Conservation (phyloP, 2,113 vertebrate species). For the Dryoscopus gambensis region DNA sequence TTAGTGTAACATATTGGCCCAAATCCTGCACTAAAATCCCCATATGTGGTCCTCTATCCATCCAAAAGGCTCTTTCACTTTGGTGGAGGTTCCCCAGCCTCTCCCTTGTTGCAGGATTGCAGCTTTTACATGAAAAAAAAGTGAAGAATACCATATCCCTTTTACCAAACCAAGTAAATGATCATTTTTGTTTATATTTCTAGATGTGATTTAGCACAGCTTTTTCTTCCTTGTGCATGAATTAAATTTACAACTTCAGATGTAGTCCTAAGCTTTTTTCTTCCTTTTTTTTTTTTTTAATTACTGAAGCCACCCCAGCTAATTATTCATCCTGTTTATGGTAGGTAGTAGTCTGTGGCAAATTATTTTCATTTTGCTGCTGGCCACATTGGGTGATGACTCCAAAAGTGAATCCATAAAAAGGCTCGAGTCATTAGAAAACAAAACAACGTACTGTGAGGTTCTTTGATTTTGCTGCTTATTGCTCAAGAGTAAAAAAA, state of each 20-base stretch:
- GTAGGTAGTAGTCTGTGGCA: slow-evolving; percentile 36
- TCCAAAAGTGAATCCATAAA: slow-evolving; percentile 27
- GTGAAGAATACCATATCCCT: background rate
- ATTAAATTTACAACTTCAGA: slow-evolving; percentile 3
- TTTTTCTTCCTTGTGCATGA: background rate
- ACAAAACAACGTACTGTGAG: slow-evolving; percentile 9
- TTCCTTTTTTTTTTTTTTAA: background rate
- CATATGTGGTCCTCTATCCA: slow-evolving; percentile 19
- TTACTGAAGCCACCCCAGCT: slow-evolving; percentile 33
- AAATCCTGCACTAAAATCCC: background rate
- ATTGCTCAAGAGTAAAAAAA: slow-evolving; percentile 43
- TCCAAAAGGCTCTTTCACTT: background rate
- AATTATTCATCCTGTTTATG: slow-evolving; percentile 60
- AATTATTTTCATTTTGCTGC: slow-evolving; percentile 61
- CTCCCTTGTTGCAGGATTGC: background rate
- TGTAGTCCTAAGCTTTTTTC: background rate
- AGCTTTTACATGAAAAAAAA: background rate
- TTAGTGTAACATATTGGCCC: slow-evolving; percentile 3
- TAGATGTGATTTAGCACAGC: background rate
- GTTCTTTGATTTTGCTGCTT: slow-evolving; percentile 57
- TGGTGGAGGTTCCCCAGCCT: background rate
- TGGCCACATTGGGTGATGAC: slow-evolving; percentile 20
- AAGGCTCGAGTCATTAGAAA: slow-evolving; percentile 59
- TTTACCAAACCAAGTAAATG: background rate
- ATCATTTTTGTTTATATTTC: background rate